phyloP scores from a whole-genome alignment of 2,797 vertebrate species.

The Epinephelus awoara region DNA sequence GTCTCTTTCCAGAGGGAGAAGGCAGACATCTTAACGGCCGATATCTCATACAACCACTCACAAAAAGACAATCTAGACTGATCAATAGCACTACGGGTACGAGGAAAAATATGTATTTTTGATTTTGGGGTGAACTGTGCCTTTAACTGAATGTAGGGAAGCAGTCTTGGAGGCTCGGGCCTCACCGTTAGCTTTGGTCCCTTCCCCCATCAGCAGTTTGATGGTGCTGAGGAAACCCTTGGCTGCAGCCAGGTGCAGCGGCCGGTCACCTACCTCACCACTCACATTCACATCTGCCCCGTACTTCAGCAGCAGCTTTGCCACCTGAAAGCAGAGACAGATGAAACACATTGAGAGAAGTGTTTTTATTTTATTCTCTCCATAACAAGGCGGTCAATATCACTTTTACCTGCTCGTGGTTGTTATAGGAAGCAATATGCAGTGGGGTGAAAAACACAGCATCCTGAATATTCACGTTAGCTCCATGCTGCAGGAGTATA shows the following conservation, averaged over 20 bases:
- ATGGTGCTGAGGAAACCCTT: constrained; percentile 92
- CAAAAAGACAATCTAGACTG: no score
- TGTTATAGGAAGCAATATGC: constrained; percentile 91
- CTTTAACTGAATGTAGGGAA: background rate
- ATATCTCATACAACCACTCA: no score
- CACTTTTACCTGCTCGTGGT: constrained; percentile 89
- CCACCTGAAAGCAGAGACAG: constrained; percentile 81
- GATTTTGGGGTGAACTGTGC: no score
- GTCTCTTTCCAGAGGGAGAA: no score
- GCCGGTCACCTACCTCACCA: constrained; percentile 95
- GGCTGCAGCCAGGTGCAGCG: constrained; percentile 94
- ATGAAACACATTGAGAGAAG: background rate
- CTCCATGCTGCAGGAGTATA: constrained; percentile 93
- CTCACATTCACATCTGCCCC: constrained; percentile 93
- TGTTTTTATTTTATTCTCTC: background rate
- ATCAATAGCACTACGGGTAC: no score
- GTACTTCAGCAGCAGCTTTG: constrained; percentile 92
- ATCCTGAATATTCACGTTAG: constrained; percentile 93
- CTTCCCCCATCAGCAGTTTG: constrained; percentile 91
- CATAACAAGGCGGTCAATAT: background rate
- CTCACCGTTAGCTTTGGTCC: constrained; percentile 92
- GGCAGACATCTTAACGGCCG: no score
- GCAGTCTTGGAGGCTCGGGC: background rate
- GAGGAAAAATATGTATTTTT: no score
- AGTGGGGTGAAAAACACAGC: constrained; percentile 95